These are phyloP conservation scores for Calliopum simillimum DNA, from an alignment of 2,888 invertebrate genomes.

Conservation along the genomic window DNA sequence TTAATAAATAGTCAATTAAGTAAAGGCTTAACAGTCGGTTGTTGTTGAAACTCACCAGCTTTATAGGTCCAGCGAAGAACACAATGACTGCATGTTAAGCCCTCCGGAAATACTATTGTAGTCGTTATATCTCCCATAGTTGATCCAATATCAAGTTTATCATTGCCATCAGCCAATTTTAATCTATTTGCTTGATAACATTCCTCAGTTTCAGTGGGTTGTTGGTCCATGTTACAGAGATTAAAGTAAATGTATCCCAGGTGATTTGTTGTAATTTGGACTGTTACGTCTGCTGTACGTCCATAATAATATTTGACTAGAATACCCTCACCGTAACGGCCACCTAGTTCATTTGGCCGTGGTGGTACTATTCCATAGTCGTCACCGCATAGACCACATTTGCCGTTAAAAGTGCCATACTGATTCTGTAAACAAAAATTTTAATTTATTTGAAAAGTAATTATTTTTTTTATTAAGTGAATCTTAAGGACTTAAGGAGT, in stretches of 20 bases:
- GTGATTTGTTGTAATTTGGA: constrained; percentile 69
- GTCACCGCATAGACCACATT: constrained; percentile 72
- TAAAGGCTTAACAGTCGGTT: too few relatives aligned
- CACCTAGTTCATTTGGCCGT: constrained; percentile 70
- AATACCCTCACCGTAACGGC: constrained; percentile 68
- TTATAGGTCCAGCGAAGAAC: constrained; percentile 71
- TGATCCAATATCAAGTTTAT: constrained; percentile 49
- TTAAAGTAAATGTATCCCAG: constrained; percentile 68
- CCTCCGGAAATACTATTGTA: constrained; percentile 63
- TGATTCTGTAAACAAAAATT: constrained; percentile 56
- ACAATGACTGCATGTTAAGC: constrained; percentile 69
- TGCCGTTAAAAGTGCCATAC: constrained; percentile 66
- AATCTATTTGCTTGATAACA: constrained; percentile 69
- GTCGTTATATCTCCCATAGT: constrained; percentile 53
- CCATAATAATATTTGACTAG: constrained; percentile 67
- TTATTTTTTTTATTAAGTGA: too few relatives aligned
- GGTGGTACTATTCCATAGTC: constrained; percentile 66
- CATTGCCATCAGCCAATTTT: constrained; percentile 56
- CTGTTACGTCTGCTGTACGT: constrained; percentile 52
- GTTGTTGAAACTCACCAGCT: constrained; percentile 63
- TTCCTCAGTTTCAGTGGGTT: constrained; percentile 68
- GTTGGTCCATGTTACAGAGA: constrained; percentile 68
- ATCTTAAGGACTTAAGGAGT: neutral
- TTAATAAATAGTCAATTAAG: too few relatives aligned
- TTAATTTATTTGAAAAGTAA: too few relatives aligned